These are phyloP conservation scores for Glaucidium brasilianum DNA, from an alignment of 2,113 vertebrate genomes.

Conservation along the genomic window DNA sequence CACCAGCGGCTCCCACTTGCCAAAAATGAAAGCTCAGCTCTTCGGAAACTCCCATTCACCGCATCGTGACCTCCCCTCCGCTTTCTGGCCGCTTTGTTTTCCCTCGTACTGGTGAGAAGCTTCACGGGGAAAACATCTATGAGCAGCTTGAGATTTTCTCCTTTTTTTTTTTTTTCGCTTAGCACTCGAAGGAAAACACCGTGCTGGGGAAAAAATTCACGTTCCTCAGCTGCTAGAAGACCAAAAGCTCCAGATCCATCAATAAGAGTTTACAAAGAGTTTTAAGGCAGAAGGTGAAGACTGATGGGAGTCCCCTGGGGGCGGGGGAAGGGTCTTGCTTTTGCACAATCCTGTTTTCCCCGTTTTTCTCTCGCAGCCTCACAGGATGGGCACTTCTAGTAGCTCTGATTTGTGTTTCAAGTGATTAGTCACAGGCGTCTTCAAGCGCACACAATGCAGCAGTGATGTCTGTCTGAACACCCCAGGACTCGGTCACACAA, in stretches of 20 bases:
- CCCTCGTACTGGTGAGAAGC: neutral
- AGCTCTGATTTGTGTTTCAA: neutral
- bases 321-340: neutral
- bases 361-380: neutral
- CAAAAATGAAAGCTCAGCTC: neutral
- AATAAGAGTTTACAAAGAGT: neutral
- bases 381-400: accelerated
- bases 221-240: neutral
- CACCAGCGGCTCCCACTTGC: neutral
- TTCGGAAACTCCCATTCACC: neutral
- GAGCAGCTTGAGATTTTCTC: neutral
- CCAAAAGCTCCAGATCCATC: neutral
- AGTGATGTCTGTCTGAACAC: neutral
- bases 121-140: neutral
- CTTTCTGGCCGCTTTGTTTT: neutral
- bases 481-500: accelerated
- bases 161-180: neutral
- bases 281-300: neutral
- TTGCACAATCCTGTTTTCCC: neutral
- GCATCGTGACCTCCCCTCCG: accelerated
- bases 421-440: neutral
- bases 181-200: neutral
- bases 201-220: neutral
- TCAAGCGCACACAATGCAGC: neutral
- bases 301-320: neutral